These are phyloP conservation scores for Larimichthys polyactis DNA, from an alignment of 2,113 vertebrate genomes.

Conservation along the genomic window DNA sequence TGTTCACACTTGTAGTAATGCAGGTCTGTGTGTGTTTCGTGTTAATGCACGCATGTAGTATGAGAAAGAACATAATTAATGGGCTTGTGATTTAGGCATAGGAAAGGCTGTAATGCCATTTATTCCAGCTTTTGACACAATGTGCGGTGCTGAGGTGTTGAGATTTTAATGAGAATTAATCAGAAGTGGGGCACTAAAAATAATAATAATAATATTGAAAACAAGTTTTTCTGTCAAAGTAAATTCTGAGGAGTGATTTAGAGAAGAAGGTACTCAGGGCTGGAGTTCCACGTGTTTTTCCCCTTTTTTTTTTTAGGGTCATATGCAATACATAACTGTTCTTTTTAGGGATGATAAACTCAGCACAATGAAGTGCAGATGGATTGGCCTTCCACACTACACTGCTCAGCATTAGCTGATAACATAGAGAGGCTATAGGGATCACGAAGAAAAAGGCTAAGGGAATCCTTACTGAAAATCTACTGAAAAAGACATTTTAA, in stretches of 20 bases:
- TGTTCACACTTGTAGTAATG: slow-evolving; percentile 13
- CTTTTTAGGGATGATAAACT: too few relatives aligned
- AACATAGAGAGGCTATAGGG: neutral
- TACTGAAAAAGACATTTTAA: neutral
- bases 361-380: neutral
- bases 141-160: neutral
- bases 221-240: too few relatives aligned
- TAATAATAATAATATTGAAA: too few relatives aligned
- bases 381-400: neutral
- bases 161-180: slow-evolving; percentile 22
- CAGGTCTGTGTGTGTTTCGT: slow-evolving; percentile 17
- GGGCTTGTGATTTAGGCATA: slow-evolving; percentile 12
- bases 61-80: slow-evolving; percentile 23
- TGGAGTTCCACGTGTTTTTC: too few relatives aligned
- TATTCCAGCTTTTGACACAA: slow-evolving; percentile 2
- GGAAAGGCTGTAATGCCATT: slow-evolving; percentile 1
- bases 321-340: too few relatives aligned
- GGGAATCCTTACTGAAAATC: neutral
- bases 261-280: too few relatives aligned
- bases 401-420: neutral
- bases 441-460: neutral
- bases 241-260: too few relatives aligned
- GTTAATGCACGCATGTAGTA: slow-evolving; percentile 4
- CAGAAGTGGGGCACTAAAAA: neutral
- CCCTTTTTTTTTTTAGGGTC: too few relatives aligned